A percentile compares a stretch with the other conserved stretches of the same genome.
phyloP scores from a whole-genome alignment of 2,113 vertebrate genomes.

The Serilophus lunatus region DNA sequence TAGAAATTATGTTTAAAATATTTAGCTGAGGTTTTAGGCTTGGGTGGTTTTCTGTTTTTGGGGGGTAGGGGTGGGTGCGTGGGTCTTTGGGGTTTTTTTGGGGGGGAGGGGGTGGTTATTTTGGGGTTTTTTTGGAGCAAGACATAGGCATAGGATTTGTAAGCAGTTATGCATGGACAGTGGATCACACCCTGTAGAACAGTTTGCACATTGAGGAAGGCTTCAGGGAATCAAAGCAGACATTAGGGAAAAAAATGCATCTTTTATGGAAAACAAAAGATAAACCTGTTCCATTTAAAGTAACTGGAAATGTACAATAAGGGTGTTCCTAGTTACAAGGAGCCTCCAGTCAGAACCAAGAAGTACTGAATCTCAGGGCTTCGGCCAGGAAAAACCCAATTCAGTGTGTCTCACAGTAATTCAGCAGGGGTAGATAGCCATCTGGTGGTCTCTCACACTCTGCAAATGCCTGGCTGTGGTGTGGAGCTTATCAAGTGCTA shows the following conservation, averaged over 20 bases:
- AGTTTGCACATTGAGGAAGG: background rate
- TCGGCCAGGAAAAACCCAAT: rapidly evolving
- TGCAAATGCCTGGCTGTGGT: background rate
- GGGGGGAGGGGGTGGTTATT: background rate
- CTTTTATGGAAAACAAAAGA: background rate
- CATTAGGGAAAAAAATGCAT: background rate
- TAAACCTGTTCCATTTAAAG: background rate
- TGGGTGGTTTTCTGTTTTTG: too few species aligned
- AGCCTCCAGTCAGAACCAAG: background rate
- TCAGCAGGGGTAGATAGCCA: background rate
- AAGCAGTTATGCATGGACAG: background rate
- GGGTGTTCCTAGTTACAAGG: background rate
- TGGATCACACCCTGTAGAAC: background rate
- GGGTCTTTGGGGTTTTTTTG: background rate
- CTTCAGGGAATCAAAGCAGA: background rate
- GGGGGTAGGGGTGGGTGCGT: too few species aligned
- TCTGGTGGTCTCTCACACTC: background rate
- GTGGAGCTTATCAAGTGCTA: background rate
- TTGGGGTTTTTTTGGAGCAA: background rate
- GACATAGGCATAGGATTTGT: background rate
- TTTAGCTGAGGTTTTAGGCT: background rate
- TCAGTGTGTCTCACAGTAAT: background rate
- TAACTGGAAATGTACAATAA: background rate
- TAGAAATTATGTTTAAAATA: background rate
- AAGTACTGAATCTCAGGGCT: background rate